Evolutionary conservation across 2,888 invertebrate species (phyloP), one percentile per base, ranked within the genome.

Genomic region (Suillia variegata): DNA sequence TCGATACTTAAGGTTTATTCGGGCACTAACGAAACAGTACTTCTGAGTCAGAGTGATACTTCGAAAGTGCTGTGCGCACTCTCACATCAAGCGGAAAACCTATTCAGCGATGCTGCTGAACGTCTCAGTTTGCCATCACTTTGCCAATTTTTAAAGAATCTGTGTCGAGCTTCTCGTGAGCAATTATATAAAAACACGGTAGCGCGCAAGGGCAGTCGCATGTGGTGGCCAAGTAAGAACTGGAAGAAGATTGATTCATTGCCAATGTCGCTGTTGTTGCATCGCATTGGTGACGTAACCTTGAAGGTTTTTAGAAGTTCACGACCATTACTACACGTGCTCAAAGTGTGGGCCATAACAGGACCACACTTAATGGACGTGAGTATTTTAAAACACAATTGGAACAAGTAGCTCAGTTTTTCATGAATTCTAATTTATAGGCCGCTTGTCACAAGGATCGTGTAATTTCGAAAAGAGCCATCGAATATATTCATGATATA

Each of bases 301-400:
- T 83, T 96, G 64, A 90, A 92, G 70, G 93, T 95, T 56, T 89
- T 94, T 12, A 86, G 92, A 60, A 93, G 94, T 52, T 92, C 94
- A 0, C 81, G 96, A 0, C 96, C 96, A 0, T 83, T 96, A 22
- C 88, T 96, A 47, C 98, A 98, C 77, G 89, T 95, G 55, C 92
- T 98, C 88, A 90, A 92, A 67, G 89, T 92, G 20, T 98, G 97
- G 97, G 93, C 93, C 12, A 90, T 95, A 0, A 90, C 94, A 1
- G 94, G 95, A 0, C 93, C 94, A 0, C 96, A 97, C 81, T 89
- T 97, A 57, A 95, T 96, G 88, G 95, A 97, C 87, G 92, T 91
- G 70, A 77, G 78, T 63, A 31, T 33, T 20, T 4, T 20, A 2
- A 2, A 22, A 17, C 1, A 5, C 13, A 13, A 21, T 33, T 33